These are phyloP conservation scores for Pilophorus perplexus DNA, from an alignment of 2,888 invertebrate species.

Conservation along the genomic window DNA sequence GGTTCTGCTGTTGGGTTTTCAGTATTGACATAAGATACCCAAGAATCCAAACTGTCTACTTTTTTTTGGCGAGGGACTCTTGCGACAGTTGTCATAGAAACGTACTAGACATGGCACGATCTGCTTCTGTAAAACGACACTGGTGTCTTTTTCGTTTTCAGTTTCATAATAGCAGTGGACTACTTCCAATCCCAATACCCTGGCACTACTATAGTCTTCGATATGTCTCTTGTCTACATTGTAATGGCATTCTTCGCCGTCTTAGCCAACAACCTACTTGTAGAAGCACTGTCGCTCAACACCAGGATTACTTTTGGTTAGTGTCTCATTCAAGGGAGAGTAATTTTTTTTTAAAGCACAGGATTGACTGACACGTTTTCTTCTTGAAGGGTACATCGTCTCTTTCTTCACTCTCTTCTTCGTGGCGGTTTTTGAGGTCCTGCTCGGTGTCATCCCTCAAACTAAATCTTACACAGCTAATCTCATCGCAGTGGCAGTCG, in stretches of 20 bases:
- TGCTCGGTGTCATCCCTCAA: conserved; percentile 76
- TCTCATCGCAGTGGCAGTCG: conserved; percentile 77
- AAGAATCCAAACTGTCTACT: too few species aligned
- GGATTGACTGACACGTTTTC: too few species aligned
- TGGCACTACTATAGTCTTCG: conserved; percentile 80
- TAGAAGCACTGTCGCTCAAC: conserved; percentile 77
- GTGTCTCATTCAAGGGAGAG: too few species aligned
- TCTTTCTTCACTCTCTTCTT: conserved; percentile 78
- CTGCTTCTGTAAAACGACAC: too few species aligned
- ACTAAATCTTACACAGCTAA: conserved; percentile 80
- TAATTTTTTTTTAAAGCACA: too few species aligned
- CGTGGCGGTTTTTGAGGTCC: conserved; percentile 81
- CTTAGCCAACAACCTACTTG: conserved; percentile 76
- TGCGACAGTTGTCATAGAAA: too few species aligned
- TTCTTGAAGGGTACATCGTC: conserved; percentile 68
- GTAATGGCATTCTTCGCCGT: conserved; percentile 86
- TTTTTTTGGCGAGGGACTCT: too few species aligned
- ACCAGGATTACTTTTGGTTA: conserved; percentile 82
- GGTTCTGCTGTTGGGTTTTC: too few species aligned
- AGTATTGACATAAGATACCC: too few species aligned
- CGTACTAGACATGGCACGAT: too few species aligned
- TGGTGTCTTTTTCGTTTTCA: conserved; percentile 55
- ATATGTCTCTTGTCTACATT: conserved; percentile 89
- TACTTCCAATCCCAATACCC: conserved; percentile 85
- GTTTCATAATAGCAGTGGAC: conserved; percentile 91